Evolutionary conservation across 2,797 vertebrate genomes (phyloP), one percentile per base, ranked within the genome.

Genomic region (Lemur catta): DNA sequence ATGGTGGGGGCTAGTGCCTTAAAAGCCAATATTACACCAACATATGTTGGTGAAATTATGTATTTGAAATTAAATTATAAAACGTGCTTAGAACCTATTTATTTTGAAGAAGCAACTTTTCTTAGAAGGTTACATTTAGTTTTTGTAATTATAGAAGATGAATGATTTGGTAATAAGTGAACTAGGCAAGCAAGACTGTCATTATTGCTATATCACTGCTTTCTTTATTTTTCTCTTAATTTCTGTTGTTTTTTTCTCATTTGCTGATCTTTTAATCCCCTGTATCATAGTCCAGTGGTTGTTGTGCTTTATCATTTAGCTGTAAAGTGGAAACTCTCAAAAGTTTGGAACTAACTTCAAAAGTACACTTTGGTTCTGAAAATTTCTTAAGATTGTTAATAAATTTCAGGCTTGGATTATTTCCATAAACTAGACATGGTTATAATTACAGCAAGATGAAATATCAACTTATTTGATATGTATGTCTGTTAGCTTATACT

Each of bases 241-340:
- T 96, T 89, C 61, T 94, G 18, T 75, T 93, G 69, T 72, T 95
- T 94, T 94, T 61, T 82, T n/a, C n/a, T 92, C n/a, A 81, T n/a
- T 63, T 86, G 35, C 33, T 92, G 61, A 86, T 65, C 55, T 74
- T 94, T 91, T 92, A 75, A 57, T 57, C 15, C 50, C 30, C 41
- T 1, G 90, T 71, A 33, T 11, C 30, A 92, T 89, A 71, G 50
- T 65, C 41, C 35, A 92, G 8, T 41, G 55, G 46, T 79, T 75
- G 35, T 35, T 91, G 71, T 72, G 43, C n/a, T 52, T 84, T 80
- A 85, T 22, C 30, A 92, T 50, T 85, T 79, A 74, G 28, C 61
- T 92, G 14, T 48, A 81, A 93, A 88, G 35, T 85, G 46, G 50
- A 89, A 89, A 26, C 69, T 92, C 74, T 85, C 12, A 74, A 84